Evolutionary conservation across 2,797 vertebrate species (phyloP), one percentile per base, ranked within the genome.

Genomic region (Clamator glandarius): DNA sequence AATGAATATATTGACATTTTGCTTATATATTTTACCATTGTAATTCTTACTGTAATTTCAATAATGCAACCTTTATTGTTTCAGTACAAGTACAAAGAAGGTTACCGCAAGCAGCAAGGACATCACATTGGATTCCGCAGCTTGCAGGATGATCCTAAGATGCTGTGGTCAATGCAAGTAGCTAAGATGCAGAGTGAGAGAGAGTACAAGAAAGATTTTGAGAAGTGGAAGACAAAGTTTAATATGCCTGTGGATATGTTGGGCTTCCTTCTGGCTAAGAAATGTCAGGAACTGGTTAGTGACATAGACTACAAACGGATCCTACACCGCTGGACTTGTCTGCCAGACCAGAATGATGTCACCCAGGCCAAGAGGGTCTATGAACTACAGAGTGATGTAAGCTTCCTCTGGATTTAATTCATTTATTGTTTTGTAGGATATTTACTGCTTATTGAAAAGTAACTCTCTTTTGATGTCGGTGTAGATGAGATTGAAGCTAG

Each of bases 31-130:
- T 76, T 92, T 67, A 14, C 8, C 15, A 4, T 24, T 57, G 1
- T 3, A 18, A 25, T 84, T 77, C 52, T 82, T 39, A 10, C 29
- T 77, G 50, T 63, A 64, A 31, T 67, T 35, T 69, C 55, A 81
- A 12, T 41, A 52, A 50, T 55, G 23, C 20, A 6, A 50, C 55
- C 26, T 69, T 78, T 96, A n/a, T 82, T 55, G 13, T 97, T 95
- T 70, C 73, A 99, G 99, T 99, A 98, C 97, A 99, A 99, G 90
- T 99, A 99, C 97, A 99, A 99, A 86, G 89, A 98, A 96, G 98
- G 97, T 1, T 99, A 98, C 67, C 98, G 98, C 92, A 99, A 99
- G 96, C 98, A 98, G 50, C 98, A 97, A 51, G 99, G 99, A 6
- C 99, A 99, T 69, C 99, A 99, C 55, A 97, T 99, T 48, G 99